Base-by-base conservation (phyloP, 2,797 vertebrate genomes). In the Pseudochirops corinnae region DNA sequence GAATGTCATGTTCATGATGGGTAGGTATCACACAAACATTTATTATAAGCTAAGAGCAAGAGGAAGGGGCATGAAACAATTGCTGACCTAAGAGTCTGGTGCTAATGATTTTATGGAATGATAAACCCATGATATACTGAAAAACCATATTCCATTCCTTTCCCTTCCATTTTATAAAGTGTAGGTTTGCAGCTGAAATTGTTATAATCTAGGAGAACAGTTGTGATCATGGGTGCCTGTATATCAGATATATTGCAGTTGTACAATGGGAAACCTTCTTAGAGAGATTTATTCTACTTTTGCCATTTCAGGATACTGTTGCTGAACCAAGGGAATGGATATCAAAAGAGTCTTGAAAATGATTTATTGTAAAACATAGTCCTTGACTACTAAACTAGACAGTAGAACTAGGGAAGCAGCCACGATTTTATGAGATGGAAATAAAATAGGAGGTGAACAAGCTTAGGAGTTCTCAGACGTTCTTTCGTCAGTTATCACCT, bases 321-420 rank as follows among this genome's bases (percentile, higher is more conserved):
- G 57, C 13, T 74, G 94, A 97, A 97, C 93, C 90, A 56, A 96
- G 95, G 95, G 96, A 97, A 97, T 91, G 91, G 90, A 74, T 96
- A 98, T 94, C 95, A 98, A 98, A 98, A 97, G 94, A 92, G 33
- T 90, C 56, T 97, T 96, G 93, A 97, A 97, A 97, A 96, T 96
- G 93, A 98, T 98, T 98, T 97, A 98, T 98, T 98, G 97, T 97
- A 97, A 98, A 98, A 98, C 52, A 60, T 91, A 95, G 90, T 92
- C 93, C 94, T 97, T 98, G 93, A 95, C 97, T 98, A 91, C 91
- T 58, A 94, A 98, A 95, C 91, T 96, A 94, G 3, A 96, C 94
- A 97, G 96, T 90, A 97, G 97, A 96, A 96, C 91, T 96, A 95
- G 67, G 94, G 96, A 96, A 98, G 67, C 39, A 93, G 98, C 56